These are phyloP conservation scores for Himantopus leucocephalus DNA, from an alignment of 2,113 vertebrate species.

Conservation along the genomic window DNA sequence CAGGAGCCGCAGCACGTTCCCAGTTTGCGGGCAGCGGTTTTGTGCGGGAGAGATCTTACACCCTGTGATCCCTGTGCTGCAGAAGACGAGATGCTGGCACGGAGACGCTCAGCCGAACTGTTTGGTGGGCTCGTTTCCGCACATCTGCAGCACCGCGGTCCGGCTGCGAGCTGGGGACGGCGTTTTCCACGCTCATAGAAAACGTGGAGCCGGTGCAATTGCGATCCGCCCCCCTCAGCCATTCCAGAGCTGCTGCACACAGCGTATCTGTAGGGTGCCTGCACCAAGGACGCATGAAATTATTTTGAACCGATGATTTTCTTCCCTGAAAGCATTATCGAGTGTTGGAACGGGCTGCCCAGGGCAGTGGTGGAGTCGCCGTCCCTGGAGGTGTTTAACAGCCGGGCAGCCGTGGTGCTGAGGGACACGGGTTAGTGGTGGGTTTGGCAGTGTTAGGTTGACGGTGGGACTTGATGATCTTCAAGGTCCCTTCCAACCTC, in stretches of 20 bases:
- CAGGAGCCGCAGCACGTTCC: neutral
- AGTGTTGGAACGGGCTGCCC: too few species aligned
- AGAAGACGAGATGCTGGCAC: fast-evolving
- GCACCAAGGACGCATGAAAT: neutral
- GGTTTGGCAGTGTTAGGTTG: too few species aligned
- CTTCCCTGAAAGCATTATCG: too few species aligned
- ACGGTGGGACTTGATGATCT: too few species aligned
- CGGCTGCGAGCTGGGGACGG: fast-evolving
- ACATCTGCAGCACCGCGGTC: neutral
- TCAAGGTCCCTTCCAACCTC: too few species aligned
- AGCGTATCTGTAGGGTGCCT: neutral
- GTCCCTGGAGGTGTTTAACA: too few species aligned
- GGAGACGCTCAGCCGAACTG: neutral
- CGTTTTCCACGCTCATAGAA: neutral
- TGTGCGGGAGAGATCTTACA: neutral
- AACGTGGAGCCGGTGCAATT: neutral
- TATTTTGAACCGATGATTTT: neutral
- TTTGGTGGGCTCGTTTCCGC: neutral
- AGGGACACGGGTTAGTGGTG: too few species aligned
- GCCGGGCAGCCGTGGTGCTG: too few species aligned
- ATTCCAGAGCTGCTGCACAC: neutral
- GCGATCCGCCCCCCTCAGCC: fast-evolving
- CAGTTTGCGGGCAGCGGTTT: neutral
- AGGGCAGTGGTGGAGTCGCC: too few species aligned
- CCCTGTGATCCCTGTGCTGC: neutral